Conservation (phyloP, 2,888 invertebrate species). For the Rhopalosiphum nymphaeae region DNA sequence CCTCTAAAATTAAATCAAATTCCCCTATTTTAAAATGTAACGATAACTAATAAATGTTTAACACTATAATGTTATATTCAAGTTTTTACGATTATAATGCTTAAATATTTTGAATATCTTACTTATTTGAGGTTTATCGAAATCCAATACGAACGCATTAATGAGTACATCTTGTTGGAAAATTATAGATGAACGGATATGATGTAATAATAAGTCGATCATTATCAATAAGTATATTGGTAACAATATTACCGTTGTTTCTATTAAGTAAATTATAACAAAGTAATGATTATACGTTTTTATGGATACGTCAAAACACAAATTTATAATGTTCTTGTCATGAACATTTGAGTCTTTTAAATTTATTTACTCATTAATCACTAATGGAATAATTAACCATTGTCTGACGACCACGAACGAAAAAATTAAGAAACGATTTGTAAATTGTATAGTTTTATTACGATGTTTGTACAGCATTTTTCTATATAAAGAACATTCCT, state of each 20-base stretch:
- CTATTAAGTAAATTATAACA: background rate
- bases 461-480: background rate
- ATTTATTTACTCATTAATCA: background rate
- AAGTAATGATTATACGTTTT: background rate
- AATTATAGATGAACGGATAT: too few species aligned
- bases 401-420: background rate
- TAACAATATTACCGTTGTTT: background rate
- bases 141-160: background rate
- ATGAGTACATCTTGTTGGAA: background rate
- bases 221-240: background rate
- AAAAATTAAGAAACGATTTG: background rate
- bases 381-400: background rate
- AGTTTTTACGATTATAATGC: too few species aligned
- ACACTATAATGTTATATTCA: too few species aligned
- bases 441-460: background rate
- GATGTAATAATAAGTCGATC: background rate
- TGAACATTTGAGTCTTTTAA: background rate
- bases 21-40: too few species aligned
- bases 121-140: too few species aligned
- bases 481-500: background rate
- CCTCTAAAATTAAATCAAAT: too few species aligned
- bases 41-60: too few species aligned
- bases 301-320: background rate
- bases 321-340: background rate
- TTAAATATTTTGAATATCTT: too few species aligned